Conservation (phyloP, 2,888 invertebrate genomes). For the Parochlus steinenii region DNA sequence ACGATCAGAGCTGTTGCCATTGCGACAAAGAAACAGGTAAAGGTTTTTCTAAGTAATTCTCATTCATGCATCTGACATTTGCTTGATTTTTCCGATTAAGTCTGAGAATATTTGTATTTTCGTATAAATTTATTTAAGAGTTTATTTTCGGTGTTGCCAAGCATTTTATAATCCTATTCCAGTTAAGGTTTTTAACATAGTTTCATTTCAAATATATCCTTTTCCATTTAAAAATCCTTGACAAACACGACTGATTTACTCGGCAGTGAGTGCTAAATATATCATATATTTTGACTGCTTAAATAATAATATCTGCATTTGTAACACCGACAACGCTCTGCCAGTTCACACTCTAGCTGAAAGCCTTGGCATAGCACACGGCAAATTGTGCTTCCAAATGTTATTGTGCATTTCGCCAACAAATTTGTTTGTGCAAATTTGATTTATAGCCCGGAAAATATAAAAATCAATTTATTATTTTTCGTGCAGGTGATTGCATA, state of each 20-base stretch:
- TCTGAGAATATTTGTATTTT: too few relatives aligned
- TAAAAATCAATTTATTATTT: slow-evolving; percentile 11
- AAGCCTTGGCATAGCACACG: slow-evolving; percentile 2
- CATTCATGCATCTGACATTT: slow-evolving; percentile 1
- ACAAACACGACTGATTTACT: too few relatives aligned
- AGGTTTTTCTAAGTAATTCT: slow-evolving; percentile 15
- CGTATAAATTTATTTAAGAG: too few relatives aligned
- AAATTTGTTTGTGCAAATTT: slow-evolving; percentile 13
- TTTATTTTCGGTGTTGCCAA: too few relatives aligned
- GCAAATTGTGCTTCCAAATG: slow-evolving; percentile 12
- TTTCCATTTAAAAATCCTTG: too few relatives aligned
- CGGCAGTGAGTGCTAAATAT: too few relatives aligned
- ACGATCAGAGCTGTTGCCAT: slow-evolving; percentile 44
- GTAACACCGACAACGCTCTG: background rate
- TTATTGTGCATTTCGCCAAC: slow-evolving; percentile 10
- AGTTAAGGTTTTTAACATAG: too few relatives aligned
- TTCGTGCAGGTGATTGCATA: slow-evolving; percentile 46
- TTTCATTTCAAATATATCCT: too few relatives aligned
- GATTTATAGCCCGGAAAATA: slow-evolving; percentile 6
- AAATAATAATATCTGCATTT: background rate
- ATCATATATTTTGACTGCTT: background rate
- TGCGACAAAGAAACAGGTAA: slow-evolving; percentile 52
- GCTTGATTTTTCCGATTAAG: too few relatives aligned
- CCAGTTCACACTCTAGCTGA: background rate
- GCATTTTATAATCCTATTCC: too few relatives aligned